Evolutionary conservation across 2,113 vertebrate species (phyloP), one percentile per base, ranked within the genome.

Genomic region (Ptilonorhynchus violaceus): DNA sequence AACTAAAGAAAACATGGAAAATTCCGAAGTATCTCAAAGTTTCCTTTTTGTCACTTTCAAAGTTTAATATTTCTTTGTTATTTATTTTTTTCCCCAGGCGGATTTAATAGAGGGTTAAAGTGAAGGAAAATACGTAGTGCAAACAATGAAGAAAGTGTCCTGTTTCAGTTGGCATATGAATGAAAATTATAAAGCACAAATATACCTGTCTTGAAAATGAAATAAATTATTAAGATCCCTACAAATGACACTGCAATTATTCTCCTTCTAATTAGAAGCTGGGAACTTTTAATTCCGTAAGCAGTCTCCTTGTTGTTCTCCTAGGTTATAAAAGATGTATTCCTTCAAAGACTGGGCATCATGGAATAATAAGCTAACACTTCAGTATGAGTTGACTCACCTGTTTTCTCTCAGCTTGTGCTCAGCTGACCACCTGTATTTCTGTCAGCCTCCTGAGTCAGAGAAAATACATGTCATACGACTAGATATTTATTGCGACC

Each of bases 401-500:
- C 63, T 92, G 59, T 86, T 92, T 92, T 91, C 37, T 92, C 59
- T 93, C 83, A 77, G 24, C 23, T 80, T 92, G 50, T 0, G 0
- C 50, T 74, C 55, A 77, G 63, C 47, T 93, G 91, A 84, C 76
- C 88, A 92, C 55, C 75, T 77, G 63, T 86, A 55, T n/a, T 89
- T 59, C 42, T 92, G 63, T 88, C 55, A 60, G 50, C 53, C 53
- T 92, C 59, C 63, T 47, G 59, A 96, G 63, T 50, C 87, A 95
- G 89, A 94, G 73, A 88, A 89, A 94, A 59, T n/a, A 55, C 75
- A 80, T 92, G 60, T 66, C 63, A 85, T 59, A 47, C 19, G 56
- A 50, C 94, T 93, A 90, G 90, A 84, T 86, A 95, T 88, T 95
- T 94, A 74, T 74, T 89, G 76, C 78, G 79, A 52, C 76, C 42